These are phyloP conservation scores for Orthosia cruda DNA, from an alignment of 2,888 invertebrate species.

Conservation along the genomic window DNA sequence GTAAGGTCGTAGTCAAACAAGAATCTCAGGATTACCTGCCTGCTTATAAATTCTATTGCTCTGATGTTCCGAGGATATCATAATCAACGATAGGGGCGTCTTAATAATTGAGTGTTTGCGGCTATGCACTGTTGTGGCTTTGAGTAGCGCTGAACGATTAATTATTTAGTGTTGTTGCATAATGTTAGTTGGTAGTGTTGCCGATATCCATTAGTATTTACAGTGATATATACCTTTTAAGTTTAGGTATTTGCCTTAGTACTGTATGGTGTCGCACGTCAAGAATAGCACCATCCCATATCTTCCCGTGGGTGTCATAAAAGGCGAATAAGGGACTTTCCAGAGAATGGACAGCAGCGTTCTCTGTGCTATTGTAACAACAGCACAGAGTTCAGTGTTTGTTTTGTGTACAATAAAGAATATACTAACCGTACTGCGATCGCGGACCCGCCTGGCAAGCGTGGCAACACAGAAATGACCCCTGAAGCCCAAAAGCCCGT, in stretches of 20 bases:
- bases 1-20: not conserved
- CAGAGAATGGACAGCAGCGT: too few relatives aligned
- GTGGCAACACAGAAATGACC: too few relatives aligned
- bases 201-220: conserved; percentile 17
- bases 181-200: conserved; percentile 28
- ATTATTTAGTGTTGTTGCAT: conserved; percentile 34
- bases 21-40: not conserved
- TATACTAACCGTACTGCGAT: too few relatives aligned
- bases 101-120: conserved; percentile 41
- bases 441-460: too few relatives aligned
- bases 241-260: not conserved
- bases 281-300: too few relatives aligned
- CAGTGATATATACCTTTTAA: not conserved
- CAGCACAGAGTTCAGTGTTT: too few relatives aligned
- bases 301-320: too few relatives aligned
- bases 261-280: too few relatives aligned
- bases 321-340: too few relatives aligned
- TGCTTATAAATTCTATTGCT: not conserved
- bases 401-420: too few relatives aligned
- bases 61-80: conserved; percentile 16
- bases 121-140: conserved; percentile 32
- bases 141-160: conserved; percentile 20
- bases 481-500: too few relatives aligned
- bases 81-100: conserved; percentile 23
- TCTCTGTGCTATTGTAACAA: too few relatives aligned